phyloP scores from a whole-genome alignment of 2,797 vertebrate species.

The Luscinia megarhynchos region DNA sequence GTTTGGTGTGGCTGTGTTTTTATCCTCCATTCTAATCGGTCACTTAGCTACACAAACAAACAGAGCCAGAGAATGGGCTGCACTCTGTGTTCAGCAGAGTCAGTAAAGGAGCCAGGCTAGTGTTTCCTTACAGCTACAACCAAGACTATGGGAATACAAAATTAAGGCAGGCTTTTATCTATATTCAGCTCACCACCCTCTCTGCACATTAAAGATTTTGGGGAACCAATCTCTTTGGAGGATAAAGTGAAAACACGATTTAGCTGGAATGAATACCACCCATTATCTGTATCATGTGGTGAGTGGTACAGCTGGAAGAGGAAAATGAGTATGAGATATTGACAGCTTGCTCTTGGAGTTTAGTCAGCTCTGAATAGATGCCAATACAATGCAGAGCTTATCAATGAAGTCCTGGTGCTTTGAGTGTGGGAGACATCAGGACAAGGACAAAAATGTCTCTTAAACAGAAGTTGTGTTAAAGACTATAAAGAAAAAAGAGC shows the following conservation, averaged over 20 bases:
- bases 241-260: background rate
- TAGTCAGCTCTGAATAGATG: background rate
- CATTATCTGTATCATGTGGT: background rate
- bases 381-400: background rate
- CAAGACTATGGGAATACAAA: background rate
- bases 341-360: background rate
- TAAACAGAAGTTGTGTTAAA: background rate
- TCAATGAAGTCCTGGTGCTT: background rate
- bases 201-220: background rate
- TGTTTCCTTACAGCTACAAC: background rate
- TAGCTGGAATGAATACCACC: background rate
- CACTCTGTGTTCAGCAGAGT: background rate
- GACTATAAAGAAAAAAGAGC: background rate
- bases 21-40: background rate
- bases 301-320: background rate
- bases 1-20: constrained; percentile 41
- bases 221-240: background rate
- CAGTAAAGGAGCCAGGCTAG: background rate
- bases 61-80: background rate
- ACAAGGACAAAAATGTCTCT: background rate
- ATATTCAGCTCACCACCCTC: background rate
- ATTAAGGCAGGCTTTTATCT: background rate
- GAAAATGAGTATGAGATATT: background rate
- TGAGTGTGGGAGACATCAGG: background rate
- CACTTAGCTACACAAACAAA: constrained; percentile 63